Evolutionary conservation across 1,140 invertebrate genomes (phyloP).

Genomic region (Halesus radiatus): DNA sequence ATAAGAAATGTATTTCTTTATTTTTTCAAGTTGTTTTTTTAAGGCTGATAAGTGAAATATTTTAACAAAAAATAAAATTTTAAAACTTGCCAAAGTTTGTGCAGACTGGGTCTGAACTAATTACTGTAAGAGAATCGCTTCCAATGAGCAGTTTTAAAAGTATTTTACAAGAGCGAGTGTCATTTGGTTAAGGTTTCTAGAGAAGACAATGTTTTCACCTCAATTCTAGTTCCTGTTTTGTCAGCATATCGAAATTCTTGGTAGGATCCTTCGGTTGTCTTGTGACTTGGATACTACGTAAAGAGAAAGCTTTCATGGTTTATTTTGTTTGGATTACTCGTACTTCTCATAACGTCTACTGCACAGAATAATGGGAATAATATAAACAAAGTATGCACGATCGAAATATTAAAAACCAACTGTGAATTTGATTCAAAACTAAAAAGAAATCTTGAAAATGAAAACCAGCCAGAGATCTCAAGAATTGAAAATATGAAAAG

Average conservation of each 20-base stretch:
- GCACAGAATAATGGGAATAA: too few relatives aligned
- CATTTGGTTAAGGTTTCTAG: constrained; percentile 19
- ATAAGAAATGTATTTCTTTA: too few relatives aligned
- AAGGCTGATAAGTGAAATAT: too few relatives aligned
- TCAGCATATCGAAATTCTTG: constrained; percentile 32
- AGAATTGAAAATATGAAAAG: too few relatives aligned
- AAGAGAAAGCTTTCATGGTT: constrained; percentile 36
- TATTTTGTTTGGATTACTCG: constrained; percentile 1
- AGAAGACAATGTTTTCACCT: constrained; percentile 48
- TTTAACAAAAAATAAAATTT: too few relatives aligned
- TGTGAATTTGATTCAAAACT: too few relatives aligned
- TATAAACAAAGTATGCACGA: too few relatives aligned
- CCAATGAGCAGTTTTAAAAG: not conserved
- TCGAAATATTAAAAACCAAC: too few relatives aligned
- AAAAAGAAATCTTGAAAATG: too few relatives aligned
- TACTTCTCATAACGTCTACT: too few relatives aligned
- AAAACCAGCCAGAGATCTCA: too few relatives aligned
- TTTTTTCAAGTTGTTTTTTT: too few relatives aligned
- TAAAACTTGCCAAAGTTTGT: not conserved
- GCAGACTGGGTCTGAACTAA: not conserved
- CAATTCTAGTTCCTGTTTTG: constrained; percentile 29
- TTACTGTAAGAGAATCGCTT: not conserved
- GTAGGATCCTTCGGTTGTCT: constrained; percentile 34
- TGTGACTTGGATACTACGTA: constrained; percentile 35
- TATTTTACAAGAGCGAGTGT: constrained; percentile 14